These are phyloP conservation scores for Ictidomys tridecemlineatus DNA, from an alignment of 2,113 vertebrate species.

Conservation along the genomic window DNA sequence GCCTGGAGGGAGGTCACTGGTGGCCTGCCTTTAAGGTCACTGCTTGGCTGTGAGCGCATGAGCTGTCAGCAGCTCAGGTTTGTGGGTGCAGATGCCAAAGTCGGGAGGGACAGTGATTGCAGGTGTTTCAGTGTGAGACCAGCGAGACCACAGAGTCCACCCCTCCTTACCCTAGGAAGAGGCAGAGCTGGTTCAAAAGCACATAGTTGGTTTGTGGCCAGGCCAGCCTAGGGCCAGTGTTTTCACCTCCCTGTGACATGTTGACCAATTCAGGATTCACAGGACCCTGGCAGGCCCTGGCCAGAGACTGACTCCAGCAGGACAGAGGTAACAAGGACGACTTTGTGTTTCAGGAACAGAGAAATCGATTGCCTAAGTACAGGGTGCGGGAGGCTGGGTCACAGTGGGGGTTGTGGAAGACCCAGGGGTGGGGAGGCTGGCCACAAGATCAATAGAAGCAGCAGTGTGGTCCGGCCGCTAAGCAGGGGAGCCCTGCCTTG, in stretches of 20 bases:
- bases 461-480: not conserved
- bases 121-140: too few species aligned
- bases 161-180: not conserved
- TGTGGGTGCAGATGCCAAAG: not conserved
- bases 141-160: not conserved
- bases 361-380: conserved; percentile 33
- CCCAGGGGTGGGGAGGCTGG: not conserved
- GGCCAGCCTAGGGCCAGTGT: not conserved
- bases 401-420: not conserved
- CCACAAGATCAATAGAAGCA: not conserved
- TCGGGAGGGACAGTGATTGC: too few species aligned
- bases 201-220: not conserved
- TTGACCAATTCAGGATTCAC: not conserved
- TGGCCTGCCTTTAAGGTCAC: not conserved
- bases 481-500: not conserved
- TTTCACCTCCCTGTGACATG: not conserved
- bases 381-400: not conserved
- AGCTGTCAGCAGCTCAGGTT: too few species aligned
- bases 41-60: not conserved
- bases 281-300: not conserved
- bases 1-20: not conserved
- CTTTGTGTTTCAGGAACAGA: not conserved
- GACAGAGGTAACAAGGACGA: not conserved
- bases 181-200: not conserved
- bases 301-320: not conserved